phyloP scores from a whole-genome alignment of 1,140 invertebrate species.

The Hyphantria cunea region DNA sequence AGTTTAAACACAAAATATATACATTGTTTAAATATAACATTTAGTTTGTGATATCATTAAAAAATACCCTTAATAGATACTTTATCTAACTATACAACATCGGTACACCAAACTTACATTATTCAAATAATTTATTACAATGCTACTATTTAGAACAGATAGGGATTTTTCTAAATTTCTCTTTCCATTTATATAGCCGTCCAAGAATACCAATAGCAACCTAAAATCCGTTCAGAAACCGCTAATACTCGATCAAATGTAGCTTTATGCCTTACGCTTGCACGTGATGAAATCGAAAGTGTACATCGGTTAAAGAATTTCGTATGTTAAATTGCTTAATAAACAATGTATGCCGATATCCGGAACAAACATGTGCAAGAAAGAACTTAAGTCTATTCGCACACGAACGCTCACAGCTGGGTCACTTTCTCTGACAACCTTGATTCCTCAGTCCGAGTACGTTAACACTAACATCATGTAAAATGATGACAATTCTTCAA shows the following conservation, averaged over 20 bases:
- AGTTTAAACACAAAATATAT: no score
- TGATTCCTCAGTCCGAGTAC: slow-evolving; percentile 70
- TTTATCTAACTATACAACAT: no score
- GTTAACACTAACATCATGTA: slow-evolving; percentile 53
- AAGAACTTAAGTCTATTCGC: slow-evolving; percentile 38
- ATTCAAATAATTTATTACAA: no score
- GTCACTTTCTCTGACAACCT: slow-evolving; percentile 76
- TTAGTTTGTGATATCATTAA: no score
- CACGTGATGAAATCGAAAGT: slow-evolving; percentile 8
- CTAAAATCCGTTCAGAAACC: slow-evolving; percentile 2
- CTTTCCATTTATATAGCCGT: no score
- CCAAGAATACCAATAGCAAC: slow-evolving; percentile 24
- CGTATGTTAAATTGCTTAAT: slow-evolving; percentile 11
- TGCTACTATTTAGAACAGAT: no score
- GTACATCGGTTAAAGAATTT: slow-evolving; percentile 2
- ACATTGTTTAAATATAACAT: no score
- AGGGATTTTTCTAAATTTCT: no score
- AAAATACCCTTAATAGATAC: no score
- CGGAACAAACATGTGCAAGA: slow-evolving; percentile 33
- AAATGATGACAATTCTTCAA: slow-evolving; percentile 62
- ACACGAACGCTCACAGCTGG: slow-evolving; percentile 47
- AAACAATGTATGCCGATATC: slow-evolving; percentile 11
- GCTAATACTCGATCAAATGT: not conserved
- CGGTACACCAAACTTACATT: no score
- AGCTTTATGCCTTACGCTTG: not conserved